Evolutionary conservation across 2,888 invertebrate species (phyloP), one percentile per base, ranked within the genome.

Genomic region (Aphidius colemani): DNA sequence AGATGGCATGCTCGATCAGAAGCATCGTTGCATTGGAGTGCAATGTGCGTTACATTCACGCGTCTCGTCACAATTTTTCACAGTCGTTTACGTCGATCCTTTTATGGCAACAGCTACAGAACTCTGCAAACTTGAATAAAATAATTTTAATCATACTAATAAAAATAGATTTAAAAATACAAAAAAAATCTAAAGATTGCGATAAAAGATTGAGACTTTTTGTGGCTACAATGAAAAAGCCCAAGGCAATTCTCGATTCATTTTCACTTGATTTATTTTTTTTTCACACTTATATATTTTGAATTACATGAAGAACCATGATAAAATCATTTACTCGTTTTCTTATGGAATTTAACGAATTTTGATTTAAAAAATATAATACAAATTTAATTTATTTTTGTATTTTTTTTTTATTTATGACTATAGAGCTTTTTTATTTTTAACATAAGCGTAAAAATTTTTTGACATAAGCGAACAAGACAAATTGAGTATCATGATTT

Each of bases 401-500:
- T 18, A 18, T 18, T 18, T 18, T 2, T 18, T 18, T 18, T 18
- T 18, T 18, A 18, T 18, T n/a, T n/a, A n/a, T n/a, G n/a, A n/a
- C n/a, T n/a, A n/a, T n/a, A n/a, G n/a, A n/a, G n/a, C n/a, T n/a
- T 18, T 18, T 18, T 18, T 18, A 43, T 43, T 11, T 43, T 44
- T 7, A 43, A 43, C 13, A 55, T 8, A 55, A 43, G 43, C 9
- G 13, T 55, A 43, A 43, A 40, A 39, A n/a, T 40, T 58, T 44
- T 43, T 55, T 55, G 41, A 44, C 7, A 55, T 44, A 13, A 43
- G 5, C 13, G 11, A n/a, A 50, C 13, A 9, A 40, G 63, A 63
- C 63, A 63, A 63, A 63, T 63, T 63, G 58, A 18, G 46, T 57
- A 60, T 63, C 61, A 59, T 51, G 60, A 45, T 53, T 61, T 46